These are phyloP conservation scores for Enteromius afrohamiltoni DNA, from an alignment of 2,797 vertebrate species.

Conservation along the genomic window DNA sequence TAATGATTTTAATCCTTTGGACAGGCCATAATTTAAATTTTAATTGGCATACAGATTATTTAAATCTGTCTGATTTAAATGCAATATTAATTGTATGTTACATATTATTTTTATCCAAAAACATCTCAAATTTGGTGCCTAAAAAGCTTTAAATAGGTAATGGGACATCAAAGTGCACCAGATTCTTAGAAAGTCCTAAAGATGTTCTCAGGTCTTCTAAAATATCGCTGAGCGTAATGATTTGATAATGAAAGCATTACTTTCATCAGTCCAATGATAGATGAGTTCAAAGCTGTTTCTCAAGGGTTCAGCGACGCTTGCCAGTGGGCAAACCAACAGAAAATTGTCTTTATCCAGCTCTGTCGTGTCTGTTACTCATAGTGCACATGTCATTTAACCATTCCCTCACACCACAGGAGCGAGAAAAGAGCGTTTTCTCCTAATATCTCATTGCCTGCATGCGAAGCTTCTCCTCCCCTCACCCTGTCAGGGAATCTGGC, in stretches of 20 bases:
- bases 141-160: background rate
- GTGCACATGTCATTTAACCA: constrained; percentile 39
- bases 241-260: constrained; percentile 40
- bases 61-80: background rate
- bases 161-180: background rate
- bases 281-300: constrained; percentile 32
- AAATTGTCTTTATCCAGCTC: constrained; percentile 32
- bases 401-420: constrained; percentile 40
- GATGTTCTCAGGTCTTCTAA: background rate
- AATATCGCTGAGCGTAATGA: background rate
- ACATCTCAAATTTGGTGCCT: background rate
- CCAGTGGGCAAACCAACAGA: constrained; percentile 32
- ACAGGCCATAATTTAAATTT: background rate
- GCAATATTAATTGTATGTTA: background rate
- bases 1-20: too few species aligned
- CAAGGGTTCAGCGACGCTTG: constrained; percentile 8
- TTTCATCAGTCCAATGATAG: background rate
- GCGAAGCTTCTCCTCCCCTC: constrained; percentile 47
- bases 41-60: background rate
- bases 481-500: constrained; percentile 74
- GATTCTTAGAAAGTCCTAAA: background rate
- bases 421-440: constrained; percentile 54
- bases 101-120: background rate
- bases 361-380: constrained; percentile 28
- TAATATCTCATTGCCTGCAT: constrained; percentile 63